Evolutionary conservation across 2,113 vertebrate genomes (phyloP), one percentile per base, ranked within the genome.

Genomic region (Phainopepla nitens): DNA sequence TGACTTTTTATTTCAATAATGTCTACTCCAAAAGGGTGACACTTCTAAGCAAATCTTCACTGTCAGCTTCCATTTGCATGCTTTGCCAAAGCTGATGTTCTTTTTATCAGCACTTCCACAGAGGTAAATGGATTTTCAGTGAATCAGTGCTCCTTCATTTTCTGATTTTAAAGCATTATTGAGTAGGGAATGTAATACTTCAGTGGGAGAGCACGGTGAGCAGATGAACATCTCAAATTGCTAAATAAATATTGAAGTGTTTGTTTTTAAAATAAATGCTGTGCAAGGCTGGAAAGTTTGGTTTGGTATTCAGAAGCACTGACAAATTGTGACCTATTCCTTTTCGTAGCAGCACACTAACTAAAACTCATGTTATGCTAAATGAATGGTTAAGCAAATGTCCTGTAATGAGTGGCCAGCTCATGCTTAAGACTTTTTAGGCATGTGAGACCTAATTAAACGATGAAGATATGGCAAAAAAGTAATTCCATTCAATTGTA

Each of bases 171-270:
- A 70, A 71, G 25, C 18, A 27, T 57, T 70, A 39, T 87, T 1
- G 2, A 64, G 25, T 41, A 24, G 53, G 42, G 47, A 81, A 70
- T 45, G 29, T 68, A 36, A 79, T 87, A 95, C 41, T 85, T 94
- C 1, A 1, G 3, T 83, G 69, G 54, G 69, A 97, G 60, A 79
- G 41, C 36, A 73, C 41, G 66, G 20, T 58, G 72, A 84, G 81
- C 77, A 92, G 89, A 90, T 91, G 82, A 95, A 76, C 31, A 18
- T 96, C 58, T 93, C 58, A 41, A 57, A 82, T 73, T 87, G 68
- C 86, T 96, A 84, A 92, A 89, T 90, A 90, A 96, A 93, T 90
- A 85, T n/a, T 47, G 45, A 95, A 70, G 57, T 91, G 61, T 93
- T 94, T 95, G 51, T 81, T 80, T 95, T 95, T 68, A 80, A 96